A percentile compares a stretch with the other conserved stretches of the same genome.
Conservation (phyloP, 2,888 invertebrate species). For the Dolomedes plantarius region DNA sequence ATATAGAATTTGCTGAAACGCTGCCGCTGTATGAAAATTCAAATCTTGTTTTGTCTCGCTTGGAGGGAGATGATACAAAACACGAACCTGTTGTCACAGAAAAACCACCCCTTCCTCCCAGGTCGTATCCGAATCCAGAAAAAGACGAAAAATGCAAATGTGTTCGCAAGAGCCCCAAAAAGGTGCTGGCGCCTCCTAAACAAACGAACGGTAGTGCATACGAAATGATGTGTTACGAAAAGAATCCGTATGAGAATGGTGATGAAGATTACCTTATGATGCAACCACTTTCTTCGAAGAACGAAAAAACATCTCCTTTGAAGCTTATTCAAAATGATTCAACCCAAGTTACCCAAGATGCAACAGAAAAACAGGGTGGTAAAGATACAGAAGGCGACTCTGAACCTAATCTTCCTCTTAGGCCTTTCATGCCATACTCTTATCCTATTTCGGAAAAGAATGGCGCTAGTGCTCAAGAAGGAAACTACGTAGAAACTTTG, state of each 20-base stretch:
- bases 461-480: conserved; percentile 3
- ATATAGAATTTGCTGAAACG: conserved; percentile 85
- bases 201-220: conserved; percentile 61
- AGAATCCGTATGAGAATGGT: conserved; percentile 16
- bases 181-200: neutral
- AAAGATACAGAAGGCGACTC: neutral
- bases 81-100: conserved; percentile 12
- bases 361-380: neutral
- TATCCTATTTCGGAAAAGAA: conserved; percentile 40
- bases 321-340: conserved; percentile 8
- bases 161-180: conserved; percentile 34
- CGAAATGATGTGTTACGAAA: conserved; percentile 69
- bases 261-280: conserved; percentile 72
- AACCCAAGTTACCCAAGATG: neutral
- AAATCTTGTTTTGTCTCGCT: conserved; percentile 43
- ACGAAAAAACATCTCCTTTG: conserved; percentile 26
- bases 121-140: conserved; percentile 21
- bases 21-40: conserved; percentile 87
- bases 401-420: conserved; percentile 61
- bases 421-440: conserved; percentile 73
- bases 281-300: conserved; percentile 66
- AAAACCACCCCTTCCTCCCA: conserved; percentile 60
- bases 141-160: conserved; percentile 20
- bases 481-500: conserved; percentile 11
- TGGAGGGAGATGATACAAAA: conserved; percentile 26